Percentiles rank a stretch among this genome's conserved stretches.
These are phyloP conservation scores for Sebastolobus altivelis DNA, from an alignment of 2,797 vertebrate genomes.

Conservation along the genomic window DNA sequence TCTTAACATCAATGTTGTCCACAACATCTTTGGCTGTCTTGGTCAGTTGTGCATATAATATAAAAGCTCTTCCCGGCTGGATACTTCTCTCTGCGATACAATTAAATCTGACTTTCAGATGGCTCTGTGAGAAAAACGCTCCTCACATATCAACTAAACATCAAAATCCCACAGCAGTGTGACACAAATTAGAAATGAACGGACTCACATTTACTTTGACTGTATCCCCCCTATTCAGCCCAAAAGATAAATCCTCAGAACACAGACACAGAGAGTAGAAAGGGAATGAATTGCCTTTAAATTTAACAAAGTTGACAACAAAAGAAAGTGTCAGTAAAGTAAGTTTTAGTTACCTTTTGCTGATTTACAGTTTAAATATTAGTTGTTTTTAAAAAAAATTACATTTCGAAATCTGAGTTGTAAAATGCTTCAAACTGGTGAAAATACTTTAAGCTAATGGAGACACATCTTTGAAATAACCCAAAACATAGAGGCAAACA, in stretches of 20 bases:
- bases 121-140: slow-evolving; percentile 13
- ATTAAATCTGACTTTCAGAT: slow-evolving; percentile 47
- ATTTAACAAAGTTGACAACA: neutral
- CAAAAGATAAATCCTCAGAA: neutral
- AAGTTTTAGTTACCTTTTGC: neutral
- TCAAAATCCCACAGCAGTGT: neutral
- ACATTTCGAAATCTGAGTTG: neutral
- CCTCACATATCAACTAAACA: neutral
- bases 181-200: neutral
- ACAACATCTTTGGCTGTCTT: neutral
- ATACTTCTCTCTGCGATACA: neutral
- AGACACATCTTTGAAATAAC: neutral
- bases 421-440: neutral
- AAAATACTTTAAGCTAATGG: neutral
- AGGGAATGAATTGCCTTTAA: neutral
- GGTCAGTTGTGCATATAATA: slow-evolving; percentile 3
- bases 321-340: neutral
- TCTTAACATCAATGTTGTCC: neutral
- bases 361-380: neutral
- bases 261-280: neutral
- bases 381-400: no score
- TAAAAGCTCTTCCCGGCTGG: neutral
- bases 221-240: neutral
- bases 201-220: neutral
- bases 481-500: neutral